phyloP scores from a whole-genome alignment of 1,140 invertebrate genomes.

The Archegozetes longisetosus region DNA sequence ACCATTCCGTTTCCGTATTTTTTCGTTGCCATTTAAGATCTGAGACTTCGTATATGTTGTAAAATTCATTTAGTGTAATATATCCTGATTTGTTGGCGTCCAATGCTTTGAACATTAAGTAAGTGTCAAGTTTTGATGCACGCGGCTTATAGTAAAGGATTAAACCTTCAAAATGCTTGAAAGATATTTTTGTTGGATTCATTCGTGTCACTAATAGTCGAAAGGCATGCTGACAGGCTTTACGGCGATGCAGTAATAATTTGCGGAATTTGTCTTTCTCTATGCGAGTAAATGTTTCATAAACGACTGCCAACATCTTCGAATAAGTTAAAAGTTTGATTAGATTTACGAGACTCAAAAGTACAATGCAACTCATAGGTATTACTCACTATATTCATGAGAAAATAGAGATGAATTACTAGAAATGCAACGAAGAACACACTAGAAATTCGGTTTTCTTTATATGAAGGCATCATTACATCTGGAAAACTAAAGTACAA shows the following conservation, averaged over 20 bases:
- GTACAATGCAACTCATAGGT: background rate
- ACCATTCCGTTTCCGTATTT: conserved; percentile 44
- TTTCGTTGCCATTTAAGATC: conserved; percentile 50
- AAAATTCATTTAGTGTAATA: conserved; percentile 55
- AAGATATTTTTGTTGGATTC: conserved; percentile 42
- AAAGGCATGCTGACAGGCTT: conserved; percentile 67
- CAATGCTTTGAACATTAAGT: conserved; percentile 63
- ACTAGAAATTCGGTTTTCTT: conserved; percentile 57
- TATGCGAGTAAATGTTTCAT: conserved; percentile 70
- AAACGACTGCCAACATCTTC: conserved; percentile 72
- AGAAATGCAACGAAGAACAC: conserved; percentile 75
- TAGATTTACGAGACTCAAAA: background rate
- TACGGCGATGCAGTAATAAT: conserved; percentile 60
- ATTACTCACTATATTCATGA: conserved; percentile 65
- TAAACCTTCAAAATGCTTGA: conserved; percentile 62
- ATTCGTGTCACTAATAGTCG: conserved; percentile 48
- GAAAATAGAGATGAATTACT: conserved; percentile 62
- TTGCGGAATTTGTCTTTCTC: conserved; percentile 76
- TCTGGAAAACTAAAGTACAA: conserved; percentile 58
- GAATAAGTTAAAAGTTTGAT: background rate
- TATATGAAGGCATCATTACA: conserved; percentile 83
- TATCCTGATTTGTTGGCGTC: conserved; percentile 45
- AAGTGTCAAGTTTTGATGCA: conserved; percentile 55
- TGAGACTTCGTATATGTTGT: conserved; percentile 53
- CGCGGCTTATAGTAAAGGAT: conserved; percentile 59